Percentiles rank a stretch among this genome's conserved stretches.
Conservation (phyloP, 2,113 vertebrate genomes). For the Lepisosteus osseus region DNA sequence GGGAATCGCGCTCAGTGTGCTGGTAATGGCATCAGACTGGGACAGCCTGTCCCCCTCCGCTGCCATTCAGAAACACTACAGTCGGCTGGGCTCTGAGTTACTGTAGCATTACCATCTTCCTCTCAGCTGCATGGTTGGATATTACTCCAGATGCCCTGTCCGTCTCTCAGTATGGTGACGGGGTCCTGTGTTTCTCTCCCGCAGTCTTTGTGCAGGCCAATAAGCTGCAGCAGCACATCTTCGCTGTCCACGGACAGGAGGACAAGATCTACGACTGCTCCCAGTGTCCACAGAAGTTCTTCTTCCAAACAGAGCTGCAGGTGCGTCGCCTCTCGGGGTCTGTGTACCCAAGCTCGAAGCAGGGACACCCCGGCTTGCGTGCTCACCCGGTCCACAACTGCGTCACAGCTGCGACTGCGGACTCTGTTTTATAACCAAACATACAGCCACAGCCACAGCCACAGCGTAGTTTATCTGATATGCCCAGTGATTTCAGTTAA, state of each 20-base stretch:
- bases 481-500: too few species aligned
- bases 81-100: slow-evolving; percentile 11
- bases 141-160: slow-evolving; percentile 7
- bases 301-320: slow-evolving; percentile 99
- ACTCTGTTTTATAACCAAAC: too few species aligned
- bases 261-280: slow-evolving; percentile 99
- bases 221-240: slow-evolving; percentile 98
- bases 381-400: too few species aligned
- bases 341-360: too few species aligned
- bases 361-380: too few species aligned
- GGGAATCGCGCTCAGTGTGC: slow-evolving; percentile 41
- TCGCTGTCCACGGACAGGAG: slow-evolving; percentile 94
- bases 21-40: neutral
- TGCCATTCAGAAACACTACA: neutral
- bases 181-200: slow-evolving; percentile 17
- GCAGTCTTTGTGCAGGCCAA: slow-evolving; percentile 98
- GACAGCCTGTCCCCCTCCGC: neutral
- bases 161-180: slow-evolving; percentile 16
- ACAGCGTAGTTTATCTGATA: too few species aligned
- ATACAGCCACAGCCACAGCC: too few species aligned
- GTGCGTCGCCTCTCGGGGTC: slow-evolving; percentile 52
- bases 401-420: too few species aligned
- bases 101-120: slow-evolving; percentile 30
- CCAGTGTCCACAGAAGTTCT: slow-evolving; percentile 99
- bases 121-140: slow-evolving; percentile 21